Base-by-base conservation (phyloP, 2,113 vertebrate species). In the Lamprotornis superbus region DNA sequence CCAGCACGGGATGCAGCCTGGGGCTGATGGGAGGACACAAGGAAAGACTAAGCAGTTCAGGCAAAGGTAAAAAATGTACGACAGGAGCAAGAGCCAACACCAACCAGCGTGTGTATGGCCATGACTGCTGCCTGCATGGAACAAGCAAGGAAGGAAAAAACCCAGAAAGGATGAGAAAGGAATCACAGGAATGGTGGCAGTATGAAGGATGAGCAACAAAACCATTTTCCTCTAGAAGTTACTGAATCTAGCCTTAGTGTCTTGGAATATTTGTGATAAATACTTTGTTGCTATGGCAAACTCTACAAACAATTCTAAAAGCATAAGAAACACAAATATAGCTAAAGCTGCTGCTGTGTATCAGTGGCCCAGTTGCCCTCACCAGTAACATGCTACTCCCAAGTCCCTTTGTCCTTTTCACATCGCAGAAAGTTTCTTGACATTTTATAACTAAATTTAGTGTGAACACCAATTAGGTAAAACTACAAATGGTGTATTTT, bases 351-450 rank as follows among this genome's bases (percentile, higher is more conserved):
- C 49, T 61, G 46, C 31, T 56, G 25, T 19, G 2, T 9, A 46
- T 42, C 14, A 53, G 1, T 9, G 23, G 21, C 60, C 33, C 5
- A 2, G 15, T 30, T 59, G 15, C 67, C 47, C 35, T 31, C 31
- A 57, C 12, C 40, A 55, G 4, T 3, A 70, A 40, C 0, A 0
- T 0, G 1, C 31, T 25, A 35, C 47, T 40, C 23, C 6, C 4
- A 59, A 70, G 50, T 49, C 67, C 19, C 8, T n/a, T 19, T 23
- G 75, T 64, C 83, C 39, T 77, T 53, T 53, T 11, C 69, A 55
- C 14, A 7, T 1, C 37, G 20, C 63, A 89, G 46, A 76, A 84
- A 91, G 28, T 39, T 80, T 56, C 50, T 18, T 37, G 57, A 64
- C 18, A 5, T 83, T 74, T 57, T 65, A 10, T 57, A 91, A 69